Evolutionary conservation across 2,113 vertebrate genomes (phyloP).

Genomic region (Phylloscopus trochiloides): DNA sequence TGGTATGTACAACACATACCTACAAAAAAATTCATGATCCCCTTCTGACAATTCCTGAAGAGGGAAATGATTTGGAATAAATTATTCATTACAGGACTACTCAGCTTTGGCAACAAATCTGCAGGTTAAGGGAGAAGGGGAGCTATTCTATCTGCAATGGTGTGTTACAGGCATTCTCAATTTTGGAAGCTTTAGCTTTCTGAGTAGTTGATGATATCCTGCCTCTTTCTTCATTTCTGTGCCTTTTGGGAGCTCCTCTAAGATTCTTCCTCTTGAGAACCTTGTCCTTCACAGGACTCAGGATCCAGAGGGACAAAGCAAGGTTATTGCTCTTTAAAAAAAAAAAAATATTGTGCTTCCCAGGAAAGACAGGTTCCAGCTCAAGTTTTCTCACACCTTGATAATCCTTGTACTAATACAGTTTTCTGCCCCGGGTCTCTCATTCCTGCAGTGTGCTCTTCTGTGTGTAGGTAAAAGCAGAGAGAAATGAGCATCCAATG

Average conservation of each 20-base stretch:
- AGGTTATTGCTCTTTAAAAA: neutral
- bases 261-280: neutral
- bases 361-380: neutral
- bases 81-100: slow-evolving; percentile 36
- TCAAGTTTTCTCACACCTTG: neutral
- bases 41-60: slow-evolving; percentile 11
- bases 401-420: neutral
- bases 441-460: neutral
- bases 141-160: neutral
- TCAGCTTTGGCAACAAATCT: slow-evolving; percentile 10
- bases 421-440: neutral
- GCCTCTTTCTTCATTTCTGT: neutral
- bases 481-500: neutral
- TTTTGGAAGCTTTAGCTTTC: neutral
- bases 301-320: neutral
- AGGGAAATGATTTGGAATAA: slow-evolving; percentile 4
- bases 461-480: neutral
- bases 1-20: neutral
- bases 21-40: neutral
- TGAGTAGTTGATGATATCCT: neutral
- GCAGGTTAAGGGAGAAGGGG: slow-evolving; percentile 1
- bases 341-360: neutral
- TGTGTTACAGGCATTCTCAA: neutral
- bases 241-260: neutral
- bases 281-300: neutral